Evolutionary conservation across 2,888 invertebrate genomes (phyloP).

Genomic region (Ferrisia virgata): DNA sequence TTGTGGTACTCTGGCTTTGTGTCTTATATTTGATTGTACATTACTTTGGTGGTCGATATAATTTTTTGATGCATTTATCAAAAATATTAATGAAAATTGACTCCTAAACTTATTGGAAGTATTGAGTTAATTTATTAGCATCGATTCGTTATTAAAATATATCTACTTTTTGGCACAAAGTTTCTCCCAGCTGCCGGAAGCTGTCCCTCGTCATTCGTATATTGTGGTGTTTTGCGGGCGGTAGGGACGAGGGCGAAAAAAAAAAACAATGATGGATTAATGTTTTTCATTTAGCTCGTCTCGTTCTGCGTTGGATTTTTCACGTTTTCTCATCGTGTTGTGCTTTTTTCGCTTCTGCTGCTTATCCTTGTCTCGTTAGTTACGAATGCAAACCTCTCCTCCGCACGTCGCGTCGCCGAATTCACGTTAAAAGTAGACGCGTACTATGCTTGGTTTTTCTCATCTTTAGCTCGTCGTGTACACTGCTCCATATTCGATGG

Average conservation of each 20-base stretch:
- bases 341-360: neutral
- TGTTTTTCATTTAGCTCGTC: no score
- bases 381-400: neutral
- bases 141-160: neutral
- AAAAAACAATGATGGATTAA: neutral
- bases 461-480: neutral
- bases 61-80: no score
- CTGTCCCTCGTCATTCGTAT: neutral
- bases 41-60: no score
- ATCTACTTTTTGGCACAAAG: neutral
- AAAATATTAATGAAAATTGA: no score
- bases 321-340: neutral
- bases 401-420: neutral
- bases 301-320: no score
- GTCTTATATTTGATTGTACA: no score
- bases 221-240: no score
- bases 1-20: no score
- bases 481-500: slow-evolving; percentile 1
- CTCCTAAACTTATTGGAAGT: no score
- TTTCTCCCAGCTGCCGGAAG: neutral
- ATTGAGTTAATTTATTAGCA: neutral
- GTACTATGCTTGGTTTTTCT: neutral
- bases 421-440: neutral
- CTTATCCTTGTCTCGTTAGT: neutral
- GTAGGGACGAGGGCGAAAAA: no score